Conservation (phyloP, 2,113 vertebrate genomes). For the Trematocara macrostoma region DNA sequence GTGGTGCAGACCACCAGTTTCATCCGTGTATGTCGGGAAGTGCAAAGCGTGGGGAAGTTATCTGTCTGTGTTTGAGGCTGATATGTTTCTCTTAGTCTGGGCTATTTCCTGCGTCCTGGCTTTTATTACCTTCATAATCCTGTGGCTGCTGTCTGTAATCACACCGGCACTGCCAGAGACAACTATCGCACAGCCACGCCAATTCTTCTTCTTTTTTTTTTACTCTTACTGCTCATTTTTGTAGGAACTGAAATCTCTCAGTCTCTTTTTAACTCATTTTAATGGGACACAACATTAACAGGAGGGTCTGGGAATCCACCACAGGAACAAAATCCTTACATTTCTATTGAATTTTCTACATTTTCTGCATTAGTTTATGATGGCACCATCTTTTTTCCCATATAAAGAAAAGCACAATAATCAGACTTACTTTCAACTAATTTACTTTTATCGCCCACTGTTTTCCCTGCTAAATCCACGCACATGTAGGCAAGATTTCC, state of each 20-base stretch:
- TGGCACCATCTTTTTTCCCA: not conserved
- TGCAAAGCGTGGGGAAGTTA: constrained; percentile 11
- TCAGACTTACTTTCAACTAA: not conserved
- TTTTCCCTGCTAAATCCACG: not conserved
- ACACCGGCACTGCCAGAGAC: not conserved
- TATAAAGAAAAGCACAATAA: not conserved
- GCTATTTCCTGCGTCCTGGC: constrained; percentile 44
- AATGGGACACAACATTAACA: not conserved
- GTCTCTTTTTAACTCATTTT: not conserved
- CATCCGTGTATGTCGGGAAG: not conserved
- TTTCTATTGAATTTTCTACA: not conserved
- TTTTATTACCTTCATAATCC: constrained; percentile 42
- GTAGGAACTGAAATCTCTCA: not conserved
- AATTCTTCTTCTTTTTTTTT: not conserved
- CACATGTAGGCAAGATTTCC: not conserved
- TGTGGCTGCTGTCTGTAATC: constrained; percentile 42
- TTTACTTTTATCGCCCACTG: rapidly evolving
- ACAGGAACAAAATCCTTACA: not conserved
- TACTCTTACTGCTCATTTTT: not conserved
- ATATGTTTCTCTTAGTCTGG: constrained; percentile 37
- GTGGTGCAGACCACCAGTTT: not conserved
- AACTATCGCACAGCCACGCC: not conserved
- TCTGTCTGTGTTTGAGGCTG: constrained; percentile 7
- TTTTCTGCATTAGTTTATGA: not conserved
- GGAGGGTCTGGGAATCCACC: not conserved